phyloP scores from a whole-genome alignment of 2,888 invertebrate genomes.

The Thera obeliscata region DNA sequence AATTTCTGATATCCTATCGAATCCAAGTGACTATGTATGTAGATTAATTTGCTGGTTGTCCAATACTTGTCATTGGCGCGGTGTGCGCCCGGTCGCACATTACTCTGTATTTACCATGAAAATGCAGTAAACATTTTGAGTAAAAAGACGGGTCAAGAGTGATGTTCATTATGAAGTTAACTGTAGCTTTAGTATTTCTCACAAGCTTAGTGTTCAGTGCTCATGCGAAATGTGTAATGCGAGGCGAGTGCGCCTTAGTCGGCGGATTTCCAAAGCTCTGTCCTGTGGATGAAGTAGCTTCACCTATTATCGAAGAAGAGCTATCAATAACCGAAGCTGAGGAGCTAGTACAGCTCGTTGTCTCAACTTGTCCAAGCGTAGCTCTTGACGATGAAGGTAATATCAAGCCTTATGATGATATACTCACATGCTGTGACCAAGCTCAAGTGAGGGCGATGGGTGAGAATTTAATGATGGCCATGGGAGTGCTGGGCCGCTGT shows the following conservation, averaged over 20 bases:
- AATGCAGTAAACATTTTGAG: slow-evolving; percentile 26
- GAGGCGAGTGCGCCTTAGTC: slow-evolving; percentile 59
- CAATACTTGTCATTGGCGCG: slow-evolving; percentile 43
- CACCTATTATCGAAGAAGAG: slow-evolving; percentile 52
- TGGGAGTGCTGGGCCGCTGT: slow-evolving; percentile 90
- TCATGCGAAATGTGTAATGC: slow-evolving; percentile 62
- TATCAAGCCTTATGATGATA: slow-evolving; percentile 59
- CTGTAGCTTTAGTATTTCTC: slow-evolving; percentile 44
- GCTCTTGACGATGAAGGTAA: slow-evolving; percentile 68
- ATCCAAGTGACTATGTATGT: slow-evolving; percentile 47
- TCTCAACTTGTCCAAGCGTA: slow-evolving; percentile 86
- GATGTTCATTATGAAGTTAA: slow-evolving; percentile 52
- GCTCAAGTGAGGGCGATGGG: slow-evolving; percentile 82
- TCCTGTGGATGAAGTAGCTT: slow-evolving; percentile 51
- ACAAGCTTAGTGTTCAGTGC: slow-evolving; percentile 55
- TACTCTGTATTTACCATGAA: slow-evolving; percentile 21
- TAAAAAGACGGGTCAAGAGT: slow-evolving; percentile 25
- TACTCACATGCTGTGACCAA: slow-evolving; percentile 86
- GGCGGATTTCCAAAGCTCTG: slow-evolving; percentile 60
- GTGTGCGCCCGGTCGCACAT: slow-evolving; percentile 11
- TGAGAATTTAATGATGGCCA: slow-evolving; percentile 84
- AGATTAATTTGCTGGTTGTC: slow-evolving; percentile 45
- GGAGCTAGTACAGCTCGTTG: slow-evolving; percentile 66
- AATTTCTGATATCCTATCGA: slow-evolving; percentile 68
- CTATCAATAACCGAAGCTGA: slow-evolving; percentile 63